Percentiles rank a stretch among this genome's conserved stretches.
phyloP scores from a whole-genome alignment of 53 echinoderm and acorn worm genomes.

The Patiria pectinifera region DNA sequence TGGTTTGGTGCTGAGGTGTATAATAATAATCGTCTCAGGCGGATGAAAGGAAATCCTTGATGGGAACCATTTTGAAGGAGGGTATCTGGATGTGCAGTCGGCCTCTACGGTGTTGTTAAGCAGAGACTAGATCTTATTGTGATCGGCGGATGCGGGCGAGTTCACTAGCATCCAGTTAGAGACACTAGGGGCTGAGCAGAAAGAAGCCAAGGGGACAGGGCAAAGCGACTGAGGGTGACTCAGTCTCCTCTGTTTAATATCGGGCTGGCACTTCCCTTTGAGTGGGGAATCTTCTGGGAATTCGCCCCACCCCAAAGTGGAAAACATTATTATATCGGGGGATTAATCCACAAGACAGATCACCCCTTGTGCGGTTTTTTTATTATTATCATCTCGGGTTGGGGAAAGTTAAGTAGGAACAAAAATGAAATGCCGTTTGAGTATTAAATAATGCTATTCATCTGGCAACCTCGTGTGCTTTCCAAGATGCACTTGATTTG shows the following conservation, averaged over 20 bases:
- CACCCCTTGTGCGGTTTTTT: neutral
- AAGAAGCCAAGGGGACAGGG: neutral
- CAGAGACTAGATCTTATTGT: neutral
- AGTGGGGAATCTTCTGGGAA: constrained; percentile 48
- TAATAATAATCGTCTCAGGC: neutral
- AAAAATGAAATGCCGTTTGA: neutral
- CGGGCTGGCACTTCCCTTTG: constrained; percentile 36
- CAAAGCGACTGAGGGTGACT: constrained; percentile 7
- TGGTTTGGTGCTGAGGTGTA: neutral
- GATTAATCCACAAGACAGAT: constrained; percentile 47
- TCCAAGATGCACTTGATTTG: neutral
- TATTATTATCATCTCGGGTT: neutral
- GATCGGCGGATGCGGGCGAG: constrained; percentile 7
- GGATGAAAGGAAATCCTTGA: neutral
- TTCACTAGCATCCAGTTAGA: neutral
- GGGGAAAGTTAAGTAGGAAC: neutral
- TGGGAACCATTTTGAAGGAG: neutral
- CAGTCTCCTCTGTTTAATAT: constrained; percentile 47
- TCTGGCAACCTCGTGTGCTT: constrained; percentile 52
- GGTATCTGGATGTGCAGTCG: neutral
- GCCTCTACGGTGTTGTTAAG: neutral
- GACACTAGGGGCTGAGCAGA: neutral
- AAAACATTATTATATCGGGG: constrained; percentile 52
- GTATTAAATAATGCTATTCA: constrained; percentile 24
- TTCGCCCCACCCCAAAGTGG: constrained; percentile 63